Conservation (phyloP, 2,888 invertebrate genomes). For the Nemapogon koenigi region DNA sequence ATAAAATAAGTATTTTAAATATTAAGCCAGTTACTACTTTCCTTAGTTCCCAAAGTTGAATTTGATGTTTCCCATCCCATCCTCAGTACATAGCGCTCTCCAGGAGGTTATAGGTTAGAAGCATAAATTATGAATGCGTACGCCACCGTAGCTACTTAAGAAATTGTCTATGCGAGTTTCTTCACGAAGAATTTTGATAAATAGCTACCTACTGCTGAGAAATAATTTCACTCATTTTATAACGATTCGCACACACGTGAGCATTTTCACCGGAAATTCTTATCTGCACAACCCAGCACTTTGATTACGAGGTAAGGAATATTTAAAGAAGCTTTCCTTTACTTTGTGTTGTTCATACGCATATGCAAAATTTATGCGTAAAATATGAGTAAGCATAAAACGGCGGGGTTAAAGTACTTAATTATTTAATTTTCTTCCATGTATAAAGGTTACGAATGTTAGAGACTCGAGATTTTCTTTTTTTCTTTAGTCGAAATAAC, state of each 20-base stretch:
- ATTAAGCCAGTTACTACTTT: no score
- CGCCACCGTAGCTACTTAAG: conserved; percentile 25
- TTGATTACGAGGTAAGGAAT: conserved; percentile 59
- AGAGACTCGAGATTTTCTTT: no score
- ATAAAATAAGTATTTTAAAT: no score
- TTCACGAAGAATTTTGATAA: conserved; percentile 45
- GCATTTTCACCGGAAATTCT: conserved; percentile 44
- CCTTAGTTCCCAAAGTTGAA: no score
- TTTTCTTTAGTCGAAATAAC: no score
- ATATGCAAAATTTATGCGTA: conserved; percentile 38
- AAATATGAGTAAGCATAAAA: conserved; percentile 29
- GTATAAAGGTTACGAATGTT: no score
- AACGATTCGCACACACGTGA: conserved; percentile 34
- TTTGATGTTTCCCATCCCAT: no score
- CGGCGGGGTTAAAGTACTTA: no score
- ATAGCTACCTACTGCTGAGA: conserved; percentile 35
- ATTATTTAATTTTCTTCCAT: no score
- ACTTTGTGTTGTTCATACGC: conserved; percentile 45
- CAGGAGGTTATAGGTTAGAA: no score
- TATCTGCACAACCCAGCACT: conserved; percentile 57
- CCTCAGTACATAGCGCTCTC: no score
- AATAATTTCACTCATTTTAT: conserved; percentile 45
- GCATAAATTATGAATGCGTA: conserved; percentile 27
- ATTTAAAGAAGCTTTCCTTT: conserved; percentile 50
- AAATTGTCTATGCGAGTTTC: conserved; percentile 30